Conservation (phyloP, 64 coral and sea anemone species). For the Stichodactyla mertensii region DNA sequence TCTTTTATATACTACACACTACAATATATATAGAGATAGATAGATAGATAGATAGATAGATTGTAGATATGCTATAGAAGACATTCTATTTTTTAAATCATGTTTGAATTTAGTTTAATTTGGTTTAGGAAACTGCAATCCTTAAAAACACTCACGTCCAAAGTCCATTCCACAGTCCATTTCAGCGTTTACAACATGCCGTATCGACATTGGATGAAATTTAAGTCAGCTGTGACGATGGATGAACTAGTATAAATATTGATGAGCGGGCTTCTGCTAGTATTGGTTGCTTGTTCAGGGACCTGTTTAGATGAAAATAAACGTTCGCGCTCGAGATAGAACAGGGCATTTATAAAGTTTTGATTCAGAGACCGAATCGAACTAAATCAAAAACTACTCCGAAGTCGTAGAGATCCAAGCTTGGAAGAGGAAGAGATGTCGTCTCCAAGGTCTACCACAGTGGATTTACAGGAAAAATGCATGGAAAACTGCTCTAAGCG, state of each 20-base stretch:
- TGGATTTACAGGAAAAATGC: conserved; percentile 69
- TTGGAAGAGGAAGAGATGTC: not conserved
- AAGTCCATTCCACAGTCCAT: too few species aligned
- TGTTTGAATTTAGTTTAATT: too few species aligned
- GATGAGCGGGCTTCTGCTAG: not conserved
- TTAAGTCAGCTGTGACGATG: not conserved
- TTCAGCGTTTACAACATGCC: too few species aligned
- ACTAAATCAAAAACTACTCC: not conserved
- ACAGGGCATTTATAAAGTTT: not conserved
- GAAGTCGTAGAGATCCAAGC: not conserved
- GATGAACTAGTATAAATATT: conserved; percentile 21
- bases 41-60: too few species aligned
- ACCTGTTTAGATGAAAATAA: conserved; percentile 23
- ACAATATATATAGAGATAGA: too few species aligned
- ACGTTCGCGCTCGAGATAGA: not conserved
- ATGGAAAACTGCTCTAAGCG: conserved; percentile 37
- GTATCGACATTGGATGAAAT: not conserved
- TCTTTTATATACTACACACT: too few species aligned
- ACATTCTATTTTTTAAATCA: too few species aligned
- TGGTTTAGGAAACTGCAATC: too few species aligned
- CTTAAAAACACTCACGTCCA: too few species aligned
- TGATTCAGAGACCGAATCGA: not conserved
- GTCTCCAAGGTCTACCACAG: conserved; percentile 35
- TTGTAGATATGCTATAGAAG: too few species aligned
- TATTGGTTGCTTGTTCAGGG: conserved; percentile 6